Evolutionary conservation across 2,888 invertebrate genomes (phyloP), one percentile per base, ranked within the genome.

Genomic region (Meteorus cinctellus): DNA sequence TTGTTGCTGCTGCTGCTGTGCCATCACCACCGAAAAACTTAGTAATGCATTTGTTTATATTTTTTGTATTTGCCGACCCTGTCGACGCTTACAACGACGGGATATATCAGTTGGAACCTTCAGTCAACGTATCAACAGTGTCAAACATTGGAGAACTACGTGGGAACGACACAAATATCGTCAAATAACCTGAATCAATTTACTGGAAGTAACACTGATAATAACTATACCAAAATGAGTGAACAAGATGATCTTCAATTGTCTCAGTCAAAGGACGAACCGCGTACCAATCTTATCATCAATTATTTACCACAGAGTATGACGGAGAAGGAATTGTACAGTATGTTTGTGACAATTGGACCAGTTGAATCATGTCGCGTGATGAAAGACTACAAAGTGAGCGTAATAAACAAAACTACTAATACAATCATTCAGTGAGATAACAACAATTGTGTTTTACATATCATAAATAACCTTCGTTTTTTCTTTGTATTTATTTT

Each of bases 291-390:
- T 91, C 92, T 98, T 84, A 98, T 98, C 83, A 95, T 98, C 86
- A 98, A 98, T 92, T 98, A 98, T 90, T 92, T 98, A 85, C 98
- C 98, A 41, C 98, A 98, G 91, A 95, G 94, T 85, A 95, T 98
- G 92, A 96, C 96, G 1, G 98, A 98, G 89, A 95, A 96, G 87
- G 97, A 97, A 86, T 92, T 98, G 75, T 95, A 95, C 88, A 94
- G 95, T 81, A 94, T 98, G 92, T 98, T 98, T 90, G 93, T 95
- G 84, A 94, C 95, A 72, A 94, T 97, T 83, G 98, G 98, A 69
- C 95, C 96, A 29, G 94, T 98, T 66, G 97, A 97, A 88, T 96
- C 95, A 83, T 96, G 96, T 89, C 93, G 97, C 84, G 96, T 98
- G 84, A 97, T 97, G 96, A 95, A 95, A 90, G 96, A 97, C 88